Conservation (phyloP, 2,797 vertebrate species). For the Okamejei kenojei region DNA sequence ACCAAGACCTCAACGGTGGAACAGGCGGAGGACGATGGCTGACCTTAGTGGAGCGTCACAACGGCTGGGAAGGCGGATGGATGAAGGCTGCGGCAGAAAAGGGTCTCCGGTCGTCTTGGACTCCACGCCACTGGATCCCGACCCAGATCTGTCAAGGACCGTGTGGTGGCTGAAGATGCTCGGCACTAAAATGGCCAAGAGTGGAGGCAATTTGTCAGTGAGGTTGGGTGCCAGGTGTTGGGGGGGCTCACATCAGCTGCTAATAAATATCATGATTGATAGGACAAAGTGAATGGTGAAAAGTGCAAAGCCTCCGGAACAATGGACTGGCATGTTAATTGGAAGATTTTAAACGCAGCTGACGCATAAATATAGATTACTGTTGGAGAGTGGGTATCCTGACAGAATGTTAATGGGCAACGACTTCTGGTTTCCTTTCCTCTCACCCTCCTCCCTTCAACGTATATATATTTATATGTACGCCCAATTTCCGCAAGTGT, state of each 20-base stretch:
- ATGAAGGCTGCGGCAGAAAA: too few species aligned
- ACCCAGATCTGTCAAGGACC: too few species aligned
- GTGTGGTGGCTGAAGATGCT: too few species aligned
- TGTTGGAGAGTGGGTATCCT: slow-evolving; percentile 41
- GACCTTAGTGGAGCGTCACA: too few species aligned
- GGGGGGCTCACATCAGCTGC: slow-evolving; percentile 49
- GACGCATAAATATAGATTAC: slow-evolving; percentile 40
- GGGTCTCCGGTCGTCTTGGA: too few species aligned
- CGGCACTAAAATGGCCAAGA: background rate
- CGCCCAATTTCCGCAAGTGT: slow-evolving; percentile 42
- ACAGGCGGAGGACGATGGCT: too few species aligned
- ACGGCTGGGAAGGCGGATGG: too few species aligned
- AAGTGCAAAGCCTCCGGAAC: slow-evolving; percentile 45
- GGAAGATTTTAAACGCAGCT: slow-evolving; percentile 52
- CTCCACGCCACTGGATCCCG: too few species aligned
- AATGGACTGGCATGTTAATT: slow-evolving; percentile 52
- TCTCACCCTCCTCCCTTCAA: background rate
- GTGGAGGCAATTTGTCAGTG: slow-evolving; percentile 57
- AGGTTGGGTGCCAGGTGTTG: slow-evolving; percentile 55
- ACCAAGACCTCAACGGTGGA: too few species aligned
- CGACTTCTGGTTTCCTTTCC: background rate
- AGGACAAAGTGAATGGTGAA: slow-evolving; percentile 50
- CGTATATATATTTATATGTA: background rate
- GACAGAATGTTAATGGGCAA: slow-evolving; percentile 17
- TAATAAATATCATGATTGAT: slow-evolving; percentile 53